Base-by-base conservation (phyloP, 1,140 invertebrate species). In the Varroa destructor region DNA sequence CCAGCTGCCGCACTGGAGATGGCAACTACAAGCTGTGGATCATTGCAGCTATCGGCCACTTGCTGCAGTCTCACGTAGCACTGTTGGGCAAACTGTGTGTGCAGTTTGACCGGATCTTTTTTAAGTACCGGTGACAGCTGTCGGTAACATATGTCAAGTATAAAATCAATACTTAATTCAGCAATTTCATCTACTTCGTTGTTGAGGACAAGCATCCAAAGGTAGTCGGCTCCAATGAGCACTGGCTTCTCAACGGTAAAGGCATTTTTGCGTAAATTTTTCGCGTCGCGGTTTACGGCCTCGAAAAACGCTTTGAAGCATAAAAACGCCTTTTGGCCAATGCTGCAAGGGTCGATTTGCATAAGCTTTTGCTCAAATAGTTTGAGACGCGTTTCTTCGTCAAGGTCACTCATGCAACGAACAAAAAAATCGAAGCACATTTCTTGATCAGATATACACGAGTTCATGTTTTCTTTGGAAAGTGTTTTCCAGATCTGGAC, bases 241-340 rank as follows among this genome's bases (percentile, higher is more conserved):
- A 83, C 82, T 54, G 78, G 72, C 71, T 81, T 81, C 73, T 83
- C 83, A n/a, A 83, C 80, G 73, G 56, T 72, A 54, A 67, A 72
- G 4, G 58, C 36, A 57, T 55, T 73, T 42, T 55, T 76, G 72
- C 79, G 79, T 70, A 83, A 72, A 72, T 79, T 78, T 42, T 82
- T 78, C 70, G 83, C 82, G 73, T 79, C 77, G 8, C 79, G 74
- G 75, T 84, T 84, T 43, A 83, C 81, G 74, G 77, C 79, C 75
- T 83, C 81, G 78, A 84, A 83, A 73, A 80, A 84, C 46, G 78
- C 79, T 73, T 81, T 82, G 71, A 83, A 81, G 74, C 83, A 84
- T 8, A 76, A 75, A 76, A 83, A 84, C n/a, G 81, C 80, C 74
- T 79, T 80, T 43, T 77, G 76, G 71, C 79, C 81, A 12, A 84